Conservation (phyloP, 2,888 invertebrate species). For the Drosophila fulvimacula region DNA sequence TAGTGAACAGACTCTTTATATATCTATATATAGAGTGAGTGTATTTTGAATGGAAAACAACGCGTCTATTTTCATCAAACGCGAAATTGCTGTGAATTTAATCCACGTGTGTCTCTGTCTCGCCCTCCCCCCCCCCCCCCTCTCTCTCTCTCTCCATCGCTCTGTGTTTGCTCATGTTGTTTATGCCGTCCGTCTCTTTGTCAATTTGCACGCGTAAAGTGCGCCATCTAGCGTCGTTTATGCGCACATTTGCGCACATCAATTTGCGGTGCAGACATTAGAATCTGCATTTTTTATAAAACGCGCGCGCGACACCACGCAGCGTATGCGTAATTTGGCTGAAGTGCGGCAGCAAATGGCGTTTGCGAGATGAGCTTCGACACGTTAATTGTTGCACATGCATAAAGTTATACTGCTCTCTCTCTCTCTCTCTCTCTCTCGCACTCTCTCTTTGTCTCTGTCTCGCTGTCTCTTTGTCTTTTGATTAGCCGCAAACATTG, state of each 20-base stretch:
- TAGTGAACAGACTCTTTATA: neutral
- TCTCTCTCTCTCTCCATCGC: neutral
- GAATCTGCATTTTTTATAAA: conserved; percentile 75
- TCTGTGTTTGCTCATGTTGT: conserved; percentile 31
- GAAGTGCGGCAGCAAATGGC: conserved; percentile 35
- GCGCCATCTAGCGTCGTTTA: conserved; percentile 77
- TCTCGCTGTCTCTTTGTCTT: conserved; percentile 56
- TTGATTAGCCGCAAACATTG: conserved; percentile 72
- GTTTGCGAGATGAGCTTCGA: conserved; percentile 25
- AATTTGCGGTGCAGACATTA: conserved; percentile 79
- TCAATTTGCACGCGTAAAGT: conserved; percentile 77
- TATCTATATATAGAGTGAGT: neutral
- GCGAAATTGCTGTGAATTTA: conserved; percentile 73
- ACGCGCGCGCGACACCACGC: conserved; percentile 36
- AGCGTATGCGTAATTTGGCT: conserved; percentile 63
- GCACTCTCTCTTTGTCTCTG: neutral
- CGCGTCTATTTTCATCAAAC: conserved; percentile 60
- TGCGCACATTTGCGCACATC: conserved; percentile 75
- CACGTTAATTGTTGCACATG: conserved; percentile 64
- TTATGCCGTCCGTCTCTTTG: conserved; percentile 41
- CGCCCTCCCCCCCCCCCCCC: neutral
- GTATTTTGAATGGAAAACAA: conserved; percentile 32
- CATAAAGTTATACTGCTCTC: conserved; percentile 4
- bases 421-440: neutral
- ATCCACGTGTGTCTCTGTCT: conserved; percentile 48